Evolutionary conservation across 2,797 vertebrate genomes (phyloP).

Genomic region (Cetoscarus ocellatus): DNA sequence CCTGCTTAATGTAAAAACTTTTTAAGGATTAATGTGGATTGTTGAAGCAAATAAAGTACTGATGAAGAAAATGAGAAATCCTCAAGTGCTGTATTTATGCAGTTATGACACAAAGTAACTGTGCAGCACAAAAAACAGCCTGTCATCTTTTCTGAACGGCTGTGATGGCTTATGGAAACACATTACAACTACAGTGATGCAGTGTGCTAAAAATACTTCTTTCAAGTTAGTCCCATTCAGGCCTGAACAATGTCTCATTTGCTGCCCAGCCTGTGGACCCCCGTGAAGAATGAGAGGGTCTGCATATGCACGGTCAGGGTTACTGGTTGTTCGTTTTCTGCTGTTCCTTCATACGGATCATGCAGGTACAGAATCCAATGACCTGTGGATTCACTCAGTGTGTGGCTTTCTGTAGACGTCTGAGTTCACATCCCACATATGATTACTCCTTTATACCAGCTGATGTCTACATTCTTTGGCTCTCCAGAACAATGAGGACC

Average conservation of each 20-base stretch:
- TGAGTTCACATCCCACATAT: conserved; percentile 17
- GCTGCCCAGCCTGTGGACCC: conserved; percentile 22
- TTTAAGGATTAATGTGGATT: too few species aligned
- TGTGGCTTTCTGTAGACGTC: conserved; percentile 5
- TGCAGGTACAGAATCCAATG: too few species aligned
- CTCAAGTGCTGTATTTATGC: too few species aligned
- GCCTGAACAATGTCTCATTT: conserved; percentile 49
- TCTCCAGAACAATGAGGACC: conserved; percentile 7
- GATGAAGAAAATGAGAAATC: too few species aligned
- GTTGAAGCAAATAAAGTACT: too few species aligned
- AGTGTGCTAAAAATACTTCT: conserved; percentile 53
- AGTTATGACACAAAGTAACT: too few species aligned
- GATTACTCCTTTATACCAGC: conserved; percentile 31
- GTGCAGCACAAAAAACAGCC: conserved; percentile 10
- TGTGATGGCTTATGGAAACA: conserved; percentile 53
- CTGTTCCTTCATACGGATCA: background rate
- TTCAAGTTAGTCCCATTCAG: conserved; percentile 60
- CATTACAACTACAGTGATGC: conserved; percentile 40
- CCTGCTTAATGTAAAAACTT: too few species aligned
- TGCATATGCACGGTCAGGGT: conserved; percentile 1
- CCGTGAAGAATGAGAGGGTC: conserved; percentile 12
- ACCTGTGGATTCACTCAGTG: background rate
- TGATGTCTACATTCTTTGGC: conserved; percentile 25
- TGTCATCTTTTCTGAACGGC: conserved; percentile 51
- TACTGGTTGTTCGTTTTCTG: conserved; percentile 14